Conservation (phyloP, 2,113 vertebrate genomes). For the Gasterosteus nipponicus region DNA sequence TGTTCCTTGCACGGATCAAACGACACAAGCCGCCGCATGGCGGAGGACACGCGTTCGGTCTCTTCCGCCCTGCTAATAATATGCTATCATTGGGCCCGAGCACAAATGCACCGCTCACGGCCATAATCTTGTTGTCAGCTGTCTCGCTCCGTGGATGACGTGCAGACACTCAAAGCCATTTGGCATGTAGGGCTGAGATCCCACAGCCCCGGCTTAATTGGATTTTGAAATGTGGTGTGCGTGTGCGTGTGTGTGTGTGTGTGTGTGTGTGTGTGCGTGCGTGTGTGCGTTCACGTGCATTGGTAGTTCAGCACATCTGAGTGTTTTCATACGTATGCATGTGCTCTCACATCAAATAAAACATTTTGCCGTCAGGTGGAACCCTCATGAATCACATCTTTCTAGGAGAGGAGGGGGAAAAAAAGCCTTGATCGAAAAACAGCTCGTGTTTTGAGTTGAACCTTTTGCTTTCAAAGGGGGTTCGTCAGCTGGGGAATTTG, state of each 20-base stretch:
- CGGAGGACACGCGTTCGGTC: slow-evolving; percentile 51
- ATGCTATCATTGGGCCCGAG: slow-evolving; percentile 53
- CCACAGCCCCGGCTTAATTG: slow-evolving; percentile 68
- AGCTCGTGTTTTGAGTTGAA: slow-evolving; percentile 46
- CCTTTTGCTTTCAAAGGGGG: slow-evolving; percentile 40
- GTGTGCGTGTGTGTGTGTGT: not conserved
- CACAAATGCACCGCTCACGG: slow-evolving; percentile 58
- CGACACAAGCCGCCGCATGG: slow-evolving; percentile 40
- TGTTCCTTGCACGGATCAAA: slow-evolving; percentile 28
- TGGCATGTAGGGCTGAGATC: slow-evolving; percentile 63
- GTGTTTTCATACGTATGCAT: slow-evolving; percentile 33
- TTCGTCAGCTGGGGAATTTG: slow-evolving; percentile 17
- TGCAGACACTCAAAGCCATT: slow-evolving; percentile 68
- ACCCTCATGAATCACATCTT: slow-evolving; percentile 29
- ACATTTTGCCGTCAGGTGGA: slow-evolving; percentile 50
- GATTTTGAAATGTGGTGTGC: slow-evolving; percentile 64
- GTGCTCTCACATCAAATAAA: slow-evolving; percentile 33
- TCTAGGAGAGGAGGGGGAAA: slow-evolving; percentile 17
- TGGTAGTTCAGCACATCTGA: slow-evolving; percentile 29
- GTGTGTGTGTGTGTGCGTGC: slow-evolving; percentile 41
- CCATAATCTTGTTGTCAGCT: slow-evolving; percentile 73
- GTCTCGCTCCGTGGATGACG: slow-evolving; percentile 59
- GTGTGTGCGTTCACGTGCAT: slow-evolving; percentile 32
- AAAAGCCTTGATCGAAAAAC: slow-evolving; percentile 47
- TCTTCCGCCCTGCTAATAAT: slow-evolving; percentile 55